phyloP scores from a whole-genome alignment of 2,113 vertebrate genomes.

The Dermatemys mawii region DNA sequence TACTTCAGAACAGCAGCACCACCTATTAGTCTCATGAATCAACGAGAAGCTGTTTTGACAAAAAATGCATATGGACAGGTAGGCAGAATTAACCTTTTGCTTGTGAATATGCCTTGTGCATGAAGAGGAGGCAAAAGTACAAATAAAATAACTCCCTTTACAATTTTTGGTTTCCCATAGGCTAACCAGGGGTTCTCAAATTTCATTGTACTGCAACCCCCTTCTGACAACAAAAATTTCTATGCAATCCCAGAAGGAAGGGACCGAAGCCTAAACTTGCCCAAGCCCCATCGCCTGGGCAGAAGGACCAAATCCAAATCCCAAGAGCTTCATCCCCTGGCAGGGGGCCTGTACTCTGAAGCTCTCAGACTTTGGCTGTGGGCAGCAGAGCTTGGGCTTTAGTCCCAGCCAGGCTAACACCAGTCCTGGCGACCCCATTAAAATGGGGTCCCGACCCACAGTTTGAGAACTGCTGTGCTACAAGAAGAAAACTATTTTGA shows the following conservation, averaged over 20 bases:
- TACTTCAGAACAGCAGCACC: background rate
- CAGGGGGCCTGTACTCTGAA: no score
- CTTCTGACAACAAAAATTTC: no score
- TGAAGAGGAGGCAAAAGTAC: background rate
- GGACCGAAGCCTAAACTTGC: no score
- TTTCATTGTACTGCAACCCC: no score
- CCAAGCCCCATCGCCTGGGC: no score
- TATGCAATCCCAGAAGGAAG: no score
- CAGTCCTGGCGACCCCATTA: background rate
- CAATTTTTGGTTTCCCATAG: background rate
- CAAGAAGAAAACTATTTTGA: background rate
- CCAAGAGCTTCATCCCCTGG: no score
- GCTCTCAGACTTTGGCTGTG: no score
- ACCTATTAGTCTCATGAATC: background rate
- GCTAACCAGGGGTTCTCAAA: background rate
- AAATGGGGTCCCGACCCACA: no score
- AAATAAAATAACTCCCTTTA: background rate
- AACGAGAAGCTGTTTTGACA: background rate
- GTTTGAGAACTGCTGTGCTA: background rate
- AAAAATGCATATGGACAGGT: background rate
- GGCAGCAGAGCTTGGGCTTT: background rate
- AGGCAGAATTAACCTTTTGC: constrained; percentile 15
- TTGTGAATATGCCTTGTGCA: background rate
- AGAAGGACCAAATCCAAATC: no score
- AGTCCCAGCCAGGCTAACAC: background rate